Percentiles rank a stretch among this genome's conserved stretches.
Evolutionary conservation across 1,140 invertebrate genomes (phyloP).

Genomic region (Leptestheria dahalacensis): DNA sequence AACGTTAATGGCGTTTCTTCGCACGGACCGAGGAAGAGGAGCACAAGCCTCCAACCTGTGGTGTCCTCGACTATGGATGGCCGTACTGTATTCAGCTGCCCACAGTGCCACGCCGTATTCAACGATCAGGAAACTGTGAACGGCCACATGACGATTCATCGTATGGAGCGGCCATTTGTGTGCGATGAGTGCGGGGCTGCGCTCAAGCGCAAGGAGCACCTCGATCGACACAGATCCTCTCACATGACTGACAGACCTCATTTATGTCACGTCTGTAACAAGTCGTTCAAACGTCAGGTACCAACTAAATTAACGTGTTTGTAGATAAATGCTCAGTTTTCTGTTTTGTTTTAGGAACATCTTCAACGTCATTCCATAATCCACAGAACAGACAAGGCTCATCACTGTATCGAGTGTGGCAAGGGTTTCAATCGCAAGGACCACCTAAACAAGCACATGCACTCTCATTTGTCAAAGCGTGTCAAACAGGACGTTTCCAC

Average conservation of each 20-base stretch:
- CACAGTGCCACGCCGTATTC: constrained; percentile 72
- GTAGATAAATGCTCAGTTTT: not conserved
- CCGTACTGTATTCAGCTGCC: constrained; percentile 65
- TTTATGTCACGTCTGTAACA: constrained; percentile 64
- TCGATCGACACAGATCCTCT: constrained; percentile 58
- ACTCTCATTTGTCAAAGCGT: constrained; percentile 59
- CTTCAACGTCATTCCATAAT: constrained; percentile 68
- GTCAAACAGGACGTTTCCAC: constrained; percentile 38
- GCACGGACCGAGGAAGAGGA: constrained; percentile 33
- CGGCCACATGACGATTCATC: constrained; percentile 63
- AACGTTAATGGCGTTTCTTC: constrained; percentile 18
- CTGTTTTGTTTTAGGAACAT: constrained; percentile 33
- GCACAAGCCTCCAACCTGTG: constrained; percentile 18
- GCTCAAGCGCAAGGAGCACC: constrained; percentile 59
- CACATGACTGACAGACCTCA: constrained; percentile 64
- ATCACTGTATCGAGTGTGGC: constrained; percentile 68
- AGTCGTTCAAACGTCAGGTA: constrained; percentile 66
- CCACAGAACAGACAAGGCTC: constrained; percentile 68
- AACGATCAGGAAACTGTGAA: constrained; percentile 62
- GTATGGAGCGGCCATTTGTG: constrained; percentile 58
- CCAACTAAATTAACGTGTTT: not conserved
- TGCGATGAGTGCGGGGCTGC: constrained; percentile 70
- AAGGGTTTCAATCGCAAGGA: constrained; percentile 72
- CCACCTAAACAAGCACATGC: constrained; percentile 60
- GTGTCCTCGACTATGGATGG: constrained; percentile 64